phyloP scores from a whole-genome alignment of 2,888 invertebrate genomes.

The Drosophila rubida region DNA sequence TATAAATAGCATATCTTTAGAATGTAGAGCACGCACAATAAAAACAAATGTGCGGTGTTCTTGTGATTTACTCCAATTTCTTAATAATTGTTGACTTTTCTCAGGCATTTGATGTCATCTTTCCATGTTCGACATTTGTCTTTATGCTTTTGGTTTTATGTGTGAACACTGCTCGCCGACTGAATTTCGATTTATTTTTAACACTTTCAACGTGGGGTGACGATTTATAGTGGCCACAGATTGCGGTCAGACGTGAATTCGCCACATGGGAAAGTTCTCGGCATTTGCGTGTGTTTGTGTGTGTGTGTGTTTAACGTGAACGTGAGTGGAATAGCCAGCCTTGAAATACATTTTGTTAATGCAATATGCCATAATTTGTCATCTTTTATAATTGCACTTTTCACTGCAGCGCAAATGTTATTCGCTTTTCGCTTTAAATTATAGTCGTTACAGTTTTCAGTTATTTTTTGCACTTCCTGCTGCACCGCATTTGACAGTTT shows the following conservation, averaged over 20 bases:
- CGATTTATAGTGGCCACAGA: slow-evolving; percentile 51
- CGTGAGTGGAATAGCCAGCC: slow-evolving; percentile 56
- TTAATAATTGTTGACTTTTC: slow-evolving; percentile 56
- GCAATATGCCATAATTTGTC: slow-evolving; percentile 22
- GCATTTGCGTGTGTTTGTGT: slow-evolving; percentile 15
- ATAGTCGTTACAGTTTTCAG: slow-evolving; percentile 12
- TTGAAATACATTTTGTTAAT: slow-evolving; percentile 57
- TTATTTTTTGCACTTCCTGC: slow-evolving; percentile 62
- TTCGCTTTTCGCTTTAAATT: slow-evolving; percentile 14
- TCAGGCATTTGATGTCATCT: slow-evolving; percentile 40
- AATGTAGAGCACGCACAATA: slow-evolving; percentile 37
- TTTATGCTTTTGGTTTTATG: slow-evolving; percentile 17
- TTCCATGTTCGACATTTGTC: slow-evolving; percentile 26
- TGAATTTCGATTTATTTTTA: slow-evolving; percentile 48
- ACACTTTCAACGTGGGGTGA: slow-evolving; percentile 42
- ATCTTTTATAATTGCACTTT: slow-evolving; percentile 8
- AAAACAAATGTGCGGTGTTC: slow-evolving; percentile 27
- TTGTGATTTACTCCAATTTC: slow-evolving; percentile 55
- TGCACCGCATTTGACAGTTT: slow-evolving; percentile 68
- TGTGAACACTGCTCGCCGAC: slow-evolving; percentile 15
- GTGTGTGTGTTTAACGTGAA: slow-evolving; percentile 17
- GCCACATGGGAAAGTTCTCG: slow-evolving; percentile 51
- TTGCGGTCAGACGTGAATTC: slow-evolving; percentile 56
- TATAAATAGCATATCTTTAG: slow-evolving; percentile 17
- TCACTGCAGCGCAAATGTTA: slow-evolving; percentile 14